Base-by-base conservation (phyloP, 2,888 invertebrate genomes). In the Hypercompe scribonia region DNA sequence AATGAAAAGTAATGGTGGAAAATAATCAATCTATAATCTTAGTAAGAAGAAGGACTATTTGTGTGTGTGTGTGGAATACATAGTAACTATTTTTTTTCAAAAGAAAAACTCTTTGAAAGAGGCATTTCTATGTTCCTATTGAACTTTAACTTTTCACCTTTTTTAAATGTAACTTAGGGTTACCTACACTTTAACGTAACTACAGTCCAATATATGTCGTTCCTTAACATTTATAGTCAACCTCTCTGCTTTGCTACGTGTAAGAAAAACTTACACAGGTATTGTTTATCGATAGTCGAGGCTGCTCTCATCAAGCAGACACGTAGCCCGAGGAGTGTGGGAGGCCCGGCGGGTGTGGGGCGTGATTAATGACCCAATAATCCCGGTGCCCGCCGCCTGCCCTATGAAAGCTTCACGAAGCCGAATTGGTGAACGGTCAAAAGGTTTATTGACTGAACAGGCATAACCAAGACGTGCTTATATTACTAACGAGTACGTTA, bases 281-380 rank as follows among this genome's bases (percentile, higher is more conserved):
- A 65, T 50, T 76, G 75, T 81, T 80, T 85, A 87, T 90, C 90
- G 90, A 89, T 86, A 87, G 71, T 64, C 68, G 72, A 18, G 65
- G 71, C 78, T 72, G 36, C 84, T 64, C 80, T 81, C 78, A 79
- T 78, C 75, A 71, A 76, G 78, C 82, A 78, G 84, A 78, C 76
- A 76, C 75, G 77, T 80, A 81, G 78, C 65, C 67, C 61, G 81
- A 84, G 86, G 86, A 86, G 73, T 61, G 65, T 68, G 72, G 82
- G 83, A 31, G 80, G 72, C 71, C 31, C 74, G 75, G 71, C 74
- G 79, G 87, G 87, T 84, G 90, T 85, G 93, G 89, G 90, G 88
- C 84, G 91, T 95, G 95, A 95, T 95, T 95, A 95, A 95, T 95
- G 95, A 93, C 91, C 93, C 94, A 95, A 94, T 95, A 95, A 95